Evolutionary conservation across 2,888 invertebrate species (phyloP).

Genomic region (Agrochola circellaris): DNA sequence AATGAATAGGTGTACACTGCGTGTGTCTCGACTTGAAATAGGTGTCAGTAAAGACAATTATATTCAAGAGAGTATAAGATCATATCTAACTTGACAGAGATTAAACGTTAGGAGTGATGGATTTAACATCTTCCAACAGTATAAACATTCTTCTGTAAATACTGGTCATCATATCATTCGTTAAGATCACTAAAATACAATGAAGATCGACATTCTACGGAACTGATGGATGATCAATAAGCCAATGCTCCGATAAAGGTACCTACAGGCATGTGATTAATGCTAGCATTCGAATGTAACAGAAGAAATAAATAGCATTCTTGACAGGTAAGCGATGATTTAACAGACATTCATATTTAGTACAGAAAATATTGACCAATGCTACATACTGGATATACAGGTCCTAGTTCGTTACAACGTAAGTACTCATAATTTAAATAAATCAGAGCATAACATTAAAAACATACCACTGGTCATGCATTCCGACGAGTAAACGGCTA

Average conservation of each 20-base stretch:
- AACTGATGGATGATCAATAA: not conserved
- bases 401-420: slow-evolving; percentile 7
- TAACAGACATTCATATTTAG: slow-evolving; percentile 21
- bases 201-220: not conserved
- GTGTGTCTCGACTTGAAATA: slow-evolving; percentile 4
- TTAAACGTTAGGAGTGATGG: not conserved
- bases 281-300: not conserved
- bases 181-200: not conserved
- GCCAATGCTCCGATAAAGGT: not conserved
- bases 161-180: not conserved
- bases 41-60: not conserved
- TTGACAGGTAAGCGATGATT: slow-evolving; percentile 30
- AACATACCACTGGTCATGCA: slow-evolving; percentile 28
- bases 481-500: not conserved
- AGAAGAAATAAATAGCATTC: slow-evolving; percentile 6
- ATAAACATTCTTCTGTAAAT: not conserved
- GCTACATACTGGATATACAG: slow-evolving; percentile 18
- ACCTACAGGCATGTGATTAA: not conserved
- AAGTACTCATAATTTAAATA: slow-evolving; percentile 26
- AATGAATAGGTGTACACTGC: slow-evolving; percentile 25
- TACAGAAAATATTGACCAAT: slow-evolving; percentile 15
- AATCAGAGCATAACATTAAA: slow-evolving; percentile 50
- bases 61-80: not conserved
- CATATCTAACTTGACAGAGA: not conserved
- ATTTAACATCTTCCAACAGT: not conserved